These are phyloP conservation scores for Pterostichus niger DNA, from an alignment of 2,888 invertebrate genomes.

Conservation along the genomic window DNA sequence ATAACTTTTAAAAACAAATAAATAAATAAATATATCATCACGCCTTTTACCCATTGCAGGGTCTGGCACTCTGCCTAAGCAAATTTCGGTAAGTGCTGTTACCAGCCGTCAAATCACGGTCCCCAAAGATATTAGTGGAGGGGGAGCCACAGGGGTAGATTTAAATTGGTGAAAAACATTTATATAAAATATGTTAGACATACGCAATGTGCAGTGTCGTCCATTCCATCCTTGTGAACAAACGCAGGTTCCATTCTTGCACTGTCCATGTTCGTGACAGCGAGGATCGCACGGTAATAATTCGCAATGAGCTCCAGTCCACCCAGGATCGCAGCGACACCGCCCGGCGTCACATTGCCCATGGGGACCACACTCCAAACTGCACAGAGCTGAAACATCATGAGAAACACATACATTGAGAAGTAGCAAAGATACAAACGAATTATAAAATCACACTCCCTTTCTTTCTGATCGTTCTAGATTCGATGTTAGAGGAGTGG, in stretches of 20 bases:
- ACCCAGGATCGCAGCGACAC: constrained; percentile 94
- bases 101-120: no score
- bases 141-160: no score
- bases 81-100: no score
- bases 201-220: constrained; percentile 97
- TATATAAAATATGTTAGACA: constrained; percentile 76
- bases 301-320: constrained; percentile 96
- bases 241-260: constrained; percentile 98
- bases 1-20: no score
- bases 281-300: constrained; percentile 94
- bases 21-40: no score
- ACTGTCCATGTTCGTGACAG: constrained; percentile 97
- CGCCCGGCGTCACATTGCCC: constrained; percentile 96
- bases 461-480: no score
- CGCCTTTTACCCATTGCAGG: no score
- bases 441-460: constrained; percentile 15
- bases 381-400: constrained; percentile 87
- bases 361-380: constrained; percentile 94
- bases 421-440: not conserved
- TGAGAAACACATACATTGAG: not conserved
- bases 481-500: no score
- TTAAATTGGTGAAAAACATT: no score
- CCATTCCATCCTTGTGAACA: constrained; percentile 99
- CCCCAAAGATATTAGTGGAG: no score
- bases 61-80: no score